Conservation (phyloP, 2,113 vertebrate species). For the Protobothrops mucrosquamatus region DNA sequence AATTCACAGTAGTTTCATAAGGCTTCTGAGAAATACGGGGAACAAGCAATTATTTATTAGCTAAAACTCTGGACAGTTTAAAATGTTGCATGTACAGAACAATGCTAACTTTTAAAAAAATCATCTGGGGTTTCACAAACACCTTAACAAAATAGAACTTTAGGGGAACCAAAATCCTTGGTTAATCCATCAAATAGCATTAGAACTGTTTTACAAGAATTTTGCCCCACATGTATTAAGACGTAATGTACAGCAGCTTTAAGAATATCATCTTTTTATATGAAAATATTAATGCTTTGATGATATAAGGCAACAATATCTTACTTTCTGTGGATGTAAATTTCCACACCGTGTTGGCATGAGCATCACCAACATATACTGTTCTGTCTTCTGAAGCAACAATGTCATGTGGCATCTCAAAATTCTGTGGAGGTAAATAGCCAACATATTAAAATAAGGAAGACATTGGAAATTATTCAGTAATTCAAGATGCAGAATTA, state of each 20-base stretch:
- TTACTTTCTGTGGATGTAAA: constrained; percentile 84
- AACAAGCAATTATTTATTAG: background rate
- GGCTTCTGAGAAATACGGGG: background rate
- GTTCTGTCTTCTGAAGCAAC: constrained; percentile 76
- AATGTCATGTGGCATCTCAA: constrained; percentile 92
- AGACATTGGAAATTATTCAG: background rate
- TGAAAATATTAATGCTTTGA: background rate
- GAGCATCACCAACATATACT: constrained; percentile 84
- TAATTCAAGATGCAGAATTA: background rate
- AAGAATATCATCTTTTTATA: background rate
- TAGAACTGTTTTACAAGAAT: background rate
- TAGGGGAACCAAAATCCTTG: background rate
- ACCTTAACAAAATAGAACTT: background rate
- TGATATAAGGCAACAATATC: constrained; percentile 40
- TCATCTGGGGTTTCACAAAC: background rate
- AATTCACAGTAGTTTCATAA: background rate
- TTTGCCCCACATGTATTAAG: background rate
- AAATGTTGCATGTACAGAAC: background rate
- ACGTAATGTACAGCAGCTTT: background rate
- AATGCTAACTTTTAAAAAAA: background rate
- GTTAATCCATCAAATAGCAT: background rate
- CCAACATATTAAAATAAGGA: background rate
- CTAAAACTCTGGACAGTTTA: background rate
- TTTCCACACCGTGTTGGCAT: constrained; percentile 79
- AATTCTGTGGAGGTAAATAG: constrained; percentile 71